Percentiles rank a stretch among this genome's conserved stretches.
phyloP scores from a whole-genome alignment of 2,888 invertebrate genomes.

The Norana najaformis region DNA sequence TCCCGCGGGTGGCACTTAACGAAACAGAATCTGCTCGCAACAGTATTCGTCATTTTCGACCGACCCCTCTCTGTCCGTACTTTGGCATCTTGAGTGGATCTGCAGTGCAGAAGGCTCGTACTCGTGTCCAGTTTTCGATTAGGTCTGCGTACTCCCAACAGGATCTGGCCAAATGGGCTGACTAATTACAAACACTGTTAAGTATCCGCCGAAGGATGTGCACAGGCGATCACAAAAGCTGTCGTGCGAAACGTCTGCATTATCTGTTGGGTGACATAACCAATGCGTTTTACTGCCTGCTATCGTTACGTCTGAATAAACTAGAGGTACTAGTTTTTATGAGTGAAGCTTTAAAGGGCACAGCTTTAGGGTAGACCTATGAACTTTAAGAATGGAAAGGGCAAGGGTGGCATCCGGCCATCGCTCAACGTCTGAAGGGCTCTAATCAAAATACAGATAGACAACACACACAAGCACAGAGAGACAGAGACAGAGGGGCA shows the following conservation, averaged over 20 bases:
- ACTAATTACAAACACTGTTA: neutral
- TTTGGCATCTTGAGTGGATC: neutral
- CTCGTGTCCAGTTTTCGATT: neutral
- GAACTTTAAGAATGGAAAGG: neutral
- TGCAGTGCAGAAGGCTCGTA: neutral
- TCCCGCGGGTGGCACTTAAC: neutral
- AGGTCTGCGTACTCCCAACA: neutral
- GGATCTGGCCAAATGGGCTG: neutral
- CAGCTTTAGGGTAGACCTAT: neutral
- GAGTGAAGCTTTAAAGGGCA: neutral
- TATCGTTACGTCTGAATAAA: neutral
- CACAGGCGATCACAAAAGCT: neutral
- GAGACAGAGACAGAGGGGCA: too few relatives aligned
- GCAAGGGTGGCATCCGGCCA: neutral
- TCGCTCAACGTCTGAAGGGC: neutral
- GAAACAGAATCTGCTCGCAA: neutral
- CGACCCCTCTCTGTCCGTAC: neutral
- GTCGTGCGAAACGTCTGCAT: neutral
- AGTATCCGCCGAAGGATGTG: neutral
- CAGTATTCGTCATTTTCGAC: neutral
- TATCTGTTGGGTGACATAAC: neutral
- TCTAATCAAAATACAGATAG: constrained; percentile 13
- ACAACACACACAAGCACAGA: neutral
- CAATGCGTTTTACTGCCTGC: neutral
- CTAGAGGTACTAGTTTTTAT: neutral